Evolutionary conservation across 2,113 vertebrate genomes (phyloP).

Genomic region (Geococcyx californianus): DNA sequence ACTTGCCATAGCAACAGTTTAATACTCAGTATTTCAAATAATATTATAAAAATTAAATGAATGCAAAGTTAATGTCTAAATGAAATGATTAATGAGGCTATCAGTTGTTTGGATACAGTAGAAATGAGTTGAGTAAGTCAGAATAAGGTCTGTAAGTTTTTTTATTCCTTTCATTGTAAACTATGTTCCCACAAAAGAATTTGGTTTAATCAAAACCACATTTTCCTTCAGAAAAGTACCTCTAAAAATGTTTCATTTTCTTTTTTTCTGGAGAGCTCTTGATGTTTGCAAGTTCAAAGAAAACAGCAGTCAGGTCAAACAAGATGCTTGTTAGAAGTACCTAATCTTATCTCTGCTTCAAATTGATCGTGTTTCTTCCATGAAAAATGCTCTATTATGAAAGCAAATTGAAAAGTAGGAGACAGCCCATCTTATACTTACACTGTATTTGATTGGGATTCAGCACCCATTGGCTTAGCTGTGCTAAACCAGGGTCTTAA

Average conservation of each 20-base stretch:
- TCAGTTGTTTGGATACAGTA: not conserved
- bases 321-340: not conserved
- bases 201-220: not conserved
- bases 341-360: not conserved
- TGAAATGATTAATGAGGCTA: not conserved
- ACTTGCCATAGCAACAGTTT: not conserved
- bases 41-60: not conserved
- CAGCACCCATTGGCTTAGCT: not conserved
- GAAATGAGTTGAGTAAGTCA: not conserved
- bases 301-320: conserved; percentile 2
- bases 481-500: not conserved
- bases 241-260: not conserved
- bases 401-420: conserved; percentile 2
- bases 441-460: not conserved
- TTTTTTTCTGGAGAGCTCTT: not conserved
- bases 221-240: not conserved
- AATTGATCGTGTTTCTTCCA: not conserved
- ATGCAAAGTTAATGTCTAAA: not conserved
- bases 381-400: not conserved
- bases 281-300: not conserved
- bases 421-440: not conserved
- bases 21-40: not conserved
- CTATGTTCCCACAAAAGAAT: not conserved
- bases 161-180: not conserved
- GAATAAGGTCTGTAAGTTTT: not conserved